Conservation (phyloP, 1,140 invertebrate species). For the Heterodera schachtii region DNA sequence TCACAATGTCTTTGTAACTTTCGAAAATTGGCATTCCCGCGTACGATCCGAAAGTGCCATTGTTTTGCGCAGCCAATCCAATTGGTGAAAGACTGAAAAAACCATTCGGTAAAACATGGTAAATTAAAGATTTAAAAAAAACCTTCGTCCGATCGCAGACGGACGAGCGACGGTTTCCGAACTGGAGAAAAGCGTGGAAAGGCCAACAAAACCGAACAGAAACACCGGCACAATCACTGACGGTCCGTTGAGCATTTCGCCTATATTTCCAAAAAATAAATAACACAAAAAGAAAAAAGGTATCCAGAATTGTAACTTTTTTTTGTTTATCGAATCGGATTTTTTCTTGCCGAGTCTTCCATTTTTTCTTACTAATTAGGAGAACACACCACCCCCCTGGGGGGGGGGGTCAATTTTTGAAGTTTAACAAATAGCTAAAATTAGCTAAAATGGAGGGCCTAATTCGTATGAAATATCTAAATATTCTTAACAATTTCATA, state of each 20-base stretch:
- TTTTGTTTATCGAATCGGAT: not conserved
- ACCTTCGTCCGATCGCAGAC: conserved; percentile 20
- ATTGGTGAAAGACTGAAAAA: conserved; percentile 14
- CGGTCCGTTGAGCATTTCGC: conserved; percentile 3
- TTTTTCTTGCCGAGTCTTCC: not conserved
- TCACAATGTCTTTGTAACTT: conserved; percentile 44
- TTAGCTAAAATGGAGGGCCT: no score
- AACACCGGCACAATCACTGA: conserved; percentile 48
- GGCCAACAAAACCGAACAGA: conserved; percentile 50
- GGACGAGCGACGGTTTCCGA: not conserved
- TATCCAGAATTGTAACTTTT: not conserved
- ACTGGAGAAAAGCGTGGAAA: conserved; percentile 37
- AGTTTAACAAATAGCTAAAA: no score
- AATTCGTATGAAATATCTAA: no score
- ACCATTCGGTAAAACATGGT: no score
- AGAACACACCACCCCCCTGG: no score
- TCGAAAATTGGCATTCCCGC: conserved; percentile 50
- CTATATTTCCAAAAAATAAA: not conserved
- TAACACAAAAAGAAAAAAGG: conserved; percentile 1
- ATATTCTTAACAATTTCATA: no score
- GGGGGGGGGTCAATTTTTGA: no score
- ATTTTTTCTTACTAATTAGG: no score
- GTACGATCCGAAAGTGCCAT: not conserved
- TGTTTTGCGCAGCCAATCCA: not conserved
- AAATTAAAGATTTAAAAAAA: not conserved